Evolutionary conservation across 2,113 vertebrate species (phyloP).

Genomic region (Rhinoderma darwinii): DNA sequence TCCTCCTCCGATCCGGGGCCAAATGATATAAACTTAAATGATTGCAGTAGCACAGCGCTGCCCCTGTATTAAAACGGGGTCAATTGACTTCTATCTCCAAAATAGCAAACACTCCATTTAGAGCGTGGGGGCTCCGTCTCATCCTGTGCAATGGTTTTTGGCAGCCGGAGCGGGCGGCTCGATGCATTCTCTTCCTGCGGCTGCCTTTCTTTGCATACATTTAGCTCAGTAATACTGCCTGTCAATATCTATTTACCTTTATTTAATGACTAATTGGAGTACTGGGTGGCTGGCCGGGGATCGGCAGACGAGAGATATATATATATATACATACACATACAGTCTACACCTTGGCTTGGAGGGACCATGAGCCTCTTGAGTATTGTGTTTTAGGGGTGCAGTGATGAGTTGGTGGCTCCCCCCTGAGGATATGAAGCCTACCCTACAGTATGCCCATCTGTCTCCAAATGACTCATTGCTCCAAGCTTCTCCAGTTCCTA

Average conservation of each 20-base stretch:
- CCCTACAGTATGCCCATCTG: slow-evolving; percentile 1
- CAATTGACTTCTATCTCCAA: slow-evolving; percentile 46
- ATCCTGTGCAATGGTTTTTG: slow-evolving; percentile 35
- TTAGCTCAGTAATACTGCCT: slow-evolving; percentile 25
- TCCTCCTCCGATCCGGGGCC: rapidly evolving
- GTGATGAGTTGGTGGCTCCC: neutral
- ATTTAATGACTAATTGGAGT: slow-evolving; percentile 41
- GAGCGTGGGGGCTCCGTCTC: neutral
- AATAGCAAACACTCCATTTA: slow-evolving; percentile 33
- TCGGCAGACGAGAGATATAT: neutral
- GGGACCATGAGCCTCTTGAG: neutral
- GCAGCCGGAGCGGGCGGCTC: neutral
- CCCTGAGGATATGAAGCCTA: neutral
- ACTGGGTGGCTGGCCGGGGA: neutral
- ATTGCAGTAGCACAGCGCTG: neutral
- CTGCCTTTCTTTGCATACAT: slow-evolving; percentile 16
- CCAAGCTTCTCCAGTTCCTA: neutral
- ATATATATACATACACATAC: neutral
- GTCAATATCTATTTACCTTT: slow-evolving; percentile 45
- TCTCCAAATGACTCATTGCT: slow-evolving; percentile 3
- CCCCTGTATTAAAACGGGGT: slow-evolving; percentile 42
- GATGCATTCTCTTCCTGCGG: neutral
- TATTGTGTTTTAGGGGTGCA: neutral
- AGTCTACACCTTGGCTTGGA: neutral
- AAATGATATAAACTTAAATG: slow-evolving; percentile 26